Conservation (phyloP, 2,113 vertebrate genomes). For the Todiramphus saurophagus region DNA sequence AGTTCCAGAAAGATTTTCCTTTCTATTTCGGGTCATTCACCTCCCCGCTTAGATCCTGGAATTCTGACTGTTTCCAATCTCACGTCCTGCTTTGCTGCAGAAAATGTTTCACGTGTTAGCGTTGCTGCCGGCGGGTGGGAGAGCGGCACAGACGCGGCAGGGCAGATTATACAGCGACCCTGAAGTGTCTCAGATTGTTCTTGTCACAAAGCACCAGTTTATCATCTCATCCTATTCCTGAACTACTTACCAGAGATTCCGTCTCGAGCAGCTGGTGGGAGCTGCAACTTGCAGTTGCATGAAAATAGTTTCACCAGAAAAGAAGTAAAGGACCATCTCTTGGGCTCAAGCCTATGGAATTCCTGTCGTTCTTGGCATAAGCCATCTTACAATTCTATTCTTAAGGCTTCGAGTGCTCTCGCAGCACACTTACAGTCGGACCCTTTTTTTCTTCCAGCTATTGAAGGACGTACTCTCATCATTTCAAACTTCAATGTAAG, state of each 20-base stretch:
- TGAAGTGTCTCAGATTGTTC: not conserved
- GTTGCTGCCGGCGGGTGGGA: not conserved
- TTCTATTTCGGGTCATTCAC: not conserved
- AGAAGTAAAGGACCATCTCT: not conserved
- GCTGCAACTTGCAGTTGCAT: not conserved
- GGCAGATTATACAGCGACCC: not conserved
- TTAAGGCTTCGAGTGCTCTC: not conserved
- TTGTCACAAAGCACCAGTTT: not conserved
- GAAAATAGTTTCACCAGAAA: not conserved
- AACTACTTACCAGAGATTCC: not conserved
- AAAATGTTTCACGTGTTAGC: not conserved
- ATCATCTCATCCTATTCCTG: not conserved
- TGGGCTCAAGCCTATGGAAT: not conserved
- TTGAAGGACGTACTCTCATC: not conserved
- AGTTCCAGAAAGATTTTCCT: not conserved
- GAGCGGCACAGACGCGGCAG: rapidly evolving
- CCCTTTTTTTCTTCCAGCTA: not conserved
- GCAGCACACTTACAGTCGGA: not conserved
- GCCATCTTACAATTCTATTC: not conserved
- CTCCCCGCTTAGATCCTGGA: not conserved
- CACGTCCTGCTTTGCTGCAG: not conserved
- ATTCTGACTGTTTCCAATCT: not conserved
- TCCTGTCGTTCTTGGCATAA: not conserved
- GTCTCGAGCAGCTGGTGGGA: not conserved
- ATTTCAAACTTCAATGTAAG: not conserved